phyloP scores from a whole-genome alignment of 1,140 invertebrate species.

The Temnothorax curvispinosus region DNA sequence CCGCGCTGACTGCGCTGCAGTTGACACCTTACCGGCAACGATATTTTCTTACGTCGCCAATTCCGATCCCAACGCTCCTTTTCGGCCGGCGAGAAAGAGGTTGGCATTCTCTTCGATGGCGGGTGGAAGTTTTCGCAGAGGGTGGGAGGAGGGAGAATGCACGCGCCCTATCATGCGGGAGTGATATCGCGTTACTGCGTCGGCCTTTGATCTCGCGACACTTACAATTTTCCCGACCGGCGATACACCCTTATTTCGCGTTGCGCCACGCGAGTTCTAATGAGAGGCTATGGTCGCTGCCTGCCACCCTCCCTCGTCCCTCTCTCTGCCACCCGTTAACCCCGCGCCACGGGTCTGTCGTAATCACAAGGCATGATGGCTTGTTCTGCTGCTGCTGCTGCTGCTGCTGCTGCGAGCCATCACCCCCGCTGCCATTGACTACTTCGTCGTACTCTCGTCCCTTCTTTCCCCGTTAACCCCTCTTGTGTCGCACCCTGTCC shows the following conservation, averaged over 20 bases:
- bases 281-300: conserved; percentile 83
- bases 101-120: neutral
- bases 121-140: conserved; percentile 4
- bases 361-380: conserved; percentile 85
- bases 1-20: conserved; percentile 57
- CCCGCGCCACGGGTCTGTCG: conserved; percentile 57
- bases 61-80: conserved; percentile 8
- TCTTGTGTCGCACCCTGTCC: neutral
- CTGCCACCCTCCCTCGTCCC: conserved; percentile 51
- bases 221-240: conserved; percentile 85
- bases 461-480: conserved; percentile 13
- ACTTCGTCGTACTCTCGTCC: conserved; percentile 60
- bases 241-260: conserved; percentile 86
- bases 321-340: conserved; percentile 3
- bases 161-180: conserved; percentile 71
- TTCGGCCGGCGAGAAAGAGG: conserved; percentile 32
- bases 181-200: conserved; percentile 85
- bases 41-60: conserved; percentile 69
- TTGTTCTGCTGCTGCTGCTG: conserved; percentile 75
- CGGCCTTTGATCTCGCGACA: conserved; percentile 86
- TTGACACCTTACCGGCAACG: conserved; percentile 66
- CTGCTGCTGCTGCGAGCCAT: conserved; percentile 67
- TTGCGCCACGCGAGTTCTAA: conserved; percentile 84
- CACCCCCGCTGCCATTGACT: conserved; percentile 63
- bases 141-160: conserved; percentile 18